Evolutionary conservation across 2,888 invertebrate genomes (phyloP).

Genomic region (Acleris holmiana): DNA sequence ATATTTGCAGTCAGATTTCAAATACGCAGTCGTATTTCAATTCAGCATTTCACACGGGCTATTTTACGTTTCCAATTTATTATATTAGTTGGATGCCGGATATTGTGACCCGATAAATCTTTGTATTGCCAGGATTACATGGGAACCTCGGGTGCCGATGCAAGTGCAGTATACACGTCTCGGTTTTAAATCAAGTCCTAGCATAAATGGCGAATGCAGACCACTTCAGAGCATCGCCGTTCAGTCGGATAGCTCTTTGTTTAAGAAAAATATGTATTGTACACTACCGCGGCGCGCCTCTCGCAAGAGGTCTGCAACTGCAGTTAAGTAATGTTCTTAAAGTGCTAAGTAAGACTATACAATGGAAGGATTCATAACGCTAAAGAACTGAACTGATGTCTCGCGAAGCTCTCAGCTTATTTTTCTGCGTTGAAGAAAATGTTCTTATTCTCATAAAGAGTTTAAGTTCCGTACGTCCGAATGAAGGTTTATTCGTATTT

Average conservation of each 20-base stretch:
- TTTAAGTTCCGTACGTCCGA: no score
- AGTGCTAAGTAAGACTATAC: background rate
- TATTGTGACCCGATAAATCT: conserved; percentile 22
- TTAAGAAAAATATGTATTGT: conserved; percentile 10
- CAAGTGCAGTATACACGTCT: conserved; percentile 19
- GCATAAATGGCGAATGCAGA: conserved; percentile 1
- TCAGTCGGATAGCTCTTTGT: conserved; percentile 11
- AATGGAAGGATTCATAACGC: no score
- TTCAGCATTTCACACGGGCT: background rate
- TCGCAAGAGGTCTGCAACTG: background rate
- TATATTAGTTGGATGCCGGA: conserved; percentile 6
- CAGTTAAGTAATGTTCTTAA: background rate
- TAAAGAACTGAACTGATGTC: no score
- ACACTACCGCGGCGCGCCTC: background rate
- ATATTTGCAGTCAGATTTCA: conserved; percentile 2
- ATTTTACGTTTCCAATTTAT: conserved; percentile 4
- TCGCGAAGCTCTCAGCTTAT: no score
- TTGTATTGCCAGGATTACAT: conserved; percentile 26
- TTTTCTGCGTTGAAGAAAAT: no score
- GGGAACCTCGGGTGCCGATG: conserved; percentile 11
- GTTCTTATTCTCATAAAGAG: no score
- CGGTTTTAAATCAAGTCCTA: conserved; percentile 22
- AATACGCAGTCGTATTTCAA: background rate
- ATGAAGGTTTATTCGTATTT: no score
- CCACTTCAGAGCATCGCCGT: background rate